Evolutionary conservation across 2,888 invertebrate genomes (phyloP).

Genomic region (Antheraea yamamai): DNA sequence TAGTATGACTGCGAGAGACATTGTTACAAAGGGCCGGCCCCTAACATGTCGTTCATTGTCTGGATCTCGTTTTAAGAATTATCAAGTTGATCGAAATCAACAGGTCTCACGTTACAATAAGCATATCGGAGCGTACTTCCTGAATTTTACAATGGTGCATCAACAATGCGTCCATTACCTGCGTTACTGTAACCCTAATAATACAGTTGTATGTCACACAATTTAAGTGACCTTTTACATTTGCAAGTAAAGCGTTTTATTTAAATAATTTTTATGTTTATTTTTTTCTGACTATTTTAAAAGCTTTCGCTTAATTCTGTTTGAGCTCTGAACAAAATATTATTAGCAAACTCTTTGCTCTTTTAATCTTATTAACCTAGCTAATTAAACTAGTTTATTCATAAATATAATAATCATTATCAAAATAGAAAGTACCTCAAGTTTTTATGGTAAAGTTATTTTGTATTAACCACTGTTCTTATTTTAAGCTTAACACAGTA

Average conservation of each 20-base stretch:
- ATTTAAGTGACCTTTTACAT: slow-evolving; percentile 37
- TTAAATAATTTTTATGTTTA: background rate
- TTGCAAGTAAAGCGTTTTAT: slow-evolving; percentile 15
- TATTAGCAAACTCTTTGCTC: background rate
- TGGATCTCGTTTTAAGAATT: slow-evolving; percentile 21
- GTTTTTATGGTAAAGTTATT: background rate
- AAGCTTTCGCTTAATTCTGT: background rate
- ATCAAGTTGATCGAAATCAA: slow-evolving; percentile 24
- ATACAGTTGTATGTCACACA: slow-evolving; percentile 43
- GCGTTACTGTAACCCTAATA: slow-evolving; percentile 53
- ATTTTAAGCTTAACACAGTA: background rate
- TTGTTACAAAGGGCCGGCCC: slow-evolving; percentile 21
- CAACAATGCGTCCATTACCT: slow-evolving; percentile 61
- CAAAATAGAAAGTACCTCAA: background rate
- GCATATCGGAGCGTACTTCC: slow-evolving; percentile 63
- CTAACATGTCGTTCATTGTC: slow-evolving; percentile 21
- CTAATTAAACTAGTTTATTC: background rate
- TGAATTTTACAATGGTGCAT: slow-evolving; percentile 53
- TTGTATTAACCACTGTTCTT: background rate
- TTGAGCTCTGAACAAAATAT: too few species aligned
- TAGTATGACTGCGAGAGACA: slow-evolving; percentile 15
- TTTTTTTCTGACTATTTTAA: background rate
- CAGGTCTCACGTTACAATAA: slow-evolving; percentile 33
- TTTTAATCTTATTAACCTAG: background rate
- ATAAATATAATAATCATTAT: background rate